Base-by-base conservation (phyloP, 2,797 vertebrate species). In the Lutjanus campechanus region DNA sequence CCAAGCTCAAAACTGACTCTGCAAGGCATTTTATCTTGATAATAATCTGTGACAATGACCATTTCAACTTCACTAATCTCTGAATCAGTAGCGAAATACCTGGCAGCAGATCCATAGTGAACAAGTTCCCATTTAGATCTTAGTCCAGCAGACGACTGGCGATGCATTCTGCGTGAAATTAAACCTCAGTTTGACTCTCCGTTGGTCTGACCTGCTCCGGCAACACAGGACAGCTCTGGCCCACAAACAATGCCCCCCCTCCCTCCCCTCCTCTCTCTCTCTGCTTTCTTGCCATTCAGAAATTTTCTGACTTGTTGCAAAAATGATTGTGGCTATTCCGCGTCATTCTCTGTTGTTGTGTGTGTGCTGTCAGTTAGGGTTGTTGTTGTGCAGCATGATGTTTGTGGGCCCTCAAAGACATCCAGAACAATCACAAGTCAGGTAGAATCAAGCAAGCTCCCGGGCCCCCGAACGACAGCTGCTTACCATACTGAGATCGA, bases 361-460 rank as follows among this genome's bases (percentile, higher is more conserved):
- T 92, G 88, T 83, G 82, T 62, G 84, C 69, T 76, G 83, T 89
- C 71, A 68, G 83, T 86, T 70, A 56, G 82, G 72, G 63, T 85
- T 85, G 85, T 83, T 94, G 90, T 91, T 89, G 83, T 82, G 77
- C 68, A 49, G 75, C 53, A 11, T 87, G 90, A 85, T 93, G 93
- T 94, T 95, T 93, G 74, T 83, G 89, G 69, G 81, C 87, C 88
- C 87, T 94, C 93, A 95, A 95, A 95, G 94, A 95, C 89, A 94
- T 96, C 95, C 87, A 95, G 95, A 96, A 96, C 86, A 89, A 94
- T 95, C 94, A 89, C 90, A 94, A 91, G 91, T 87, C 88, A 59
- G 85, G 91, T 85, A 87, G 89, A 90, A 92, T 85, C 81, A 88
- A 88, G 74, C 78, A 41, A 74, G 72, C 67, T 29, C 50, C n/a